Conservation (phyloP, 1,140 invertebrate genomes). For the Polypedilum pembai region DNA sequence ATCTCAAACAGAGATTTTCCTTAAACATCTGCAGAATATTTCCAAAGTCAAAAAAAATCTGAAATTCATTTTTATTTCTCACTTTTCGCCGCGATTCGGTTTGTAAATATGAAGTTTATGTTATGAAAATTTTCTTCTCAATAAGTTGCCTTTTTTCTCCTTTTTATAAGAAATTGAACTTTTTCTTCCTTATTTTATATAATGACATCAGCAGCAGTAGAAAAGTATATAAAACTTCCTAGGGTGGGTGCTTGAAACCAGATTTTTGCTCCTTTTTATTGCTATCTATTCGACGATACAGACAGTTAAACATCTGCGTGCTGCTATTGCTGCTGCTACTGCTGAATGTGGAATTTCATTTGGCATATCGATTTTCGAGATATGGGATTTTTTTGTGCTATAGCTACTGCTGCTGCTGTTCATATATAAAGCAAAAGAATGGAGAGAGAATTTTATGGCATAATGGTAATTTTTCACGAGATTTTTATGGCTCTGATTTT, state of each 20-base stretch:
- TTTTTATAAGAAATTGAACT: slow-evolving; percentile 13
- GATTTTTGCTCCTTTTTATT: slow-evolving; percentile 6
- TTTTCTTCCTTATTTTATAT: background rate
- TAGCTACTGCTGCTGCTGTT: background rate
- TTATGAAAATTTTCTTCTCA: background rate
- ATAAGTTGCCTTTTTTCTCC: background rate
- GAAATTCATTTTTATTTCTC: background rate
- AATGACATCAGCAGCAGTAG: background rate
- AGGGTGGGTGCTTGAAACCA: slow-evolving; percentile 8
- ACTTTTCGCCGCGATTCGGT: background rate
- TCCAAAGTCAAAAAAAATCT: background rate
- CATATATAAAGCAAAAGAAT: background rate
- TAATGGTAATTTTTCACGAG: slow-evolving; percentile 28
- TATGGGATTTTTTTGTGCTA: background rate
- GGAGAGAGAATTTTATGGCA: slow-evolving; percentile 21
- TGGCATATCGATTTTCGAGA: slow-evolving; percentile 11
- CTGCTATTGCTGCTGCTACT: background rate
- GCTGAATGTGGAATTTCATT: background rate
- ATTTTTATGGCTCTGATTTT: slow-evolving; percentile 27
- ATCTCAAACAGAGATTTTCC: slow-evolving; percentile 24
- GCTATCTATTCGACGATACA: slow-evolving; percentile 11
- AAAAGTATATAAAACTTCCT: background rate
- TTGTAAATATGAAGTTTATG: slow-evolving; percentile 21
- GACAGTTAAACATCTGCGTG: slow-evolving; percentile 16
- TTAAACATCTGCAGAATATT: slow-evolving; percentile 6